phyloP scores from a whole-genome alignment of 2,888 invertebrate genomes.

The Orgyia antiqua region DNA sequence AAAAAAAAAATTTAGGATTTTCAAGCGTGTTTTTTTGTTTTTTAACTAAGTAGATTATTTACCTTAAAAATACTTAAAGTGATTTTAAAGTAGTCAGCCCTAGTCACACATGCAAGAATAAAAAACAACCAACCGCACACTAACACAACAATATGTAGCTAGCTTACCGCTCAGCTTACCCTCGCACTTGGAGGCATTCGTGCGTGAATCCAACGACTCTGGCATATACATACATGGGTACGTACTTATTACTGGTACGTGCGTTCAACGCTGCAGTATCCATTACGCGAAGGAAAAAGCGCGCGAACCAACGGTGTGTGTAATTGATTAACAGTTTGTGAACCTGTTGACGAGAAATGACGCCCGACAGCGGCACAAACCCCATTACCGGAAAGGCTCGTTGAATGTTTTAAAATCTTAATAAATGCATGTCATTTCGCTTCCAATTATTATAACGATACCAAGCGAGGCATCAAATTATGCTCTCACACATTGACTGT shows the following conservation, averaged over 20 bases:
- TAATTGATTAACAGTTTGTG: constrained; percentile 73
- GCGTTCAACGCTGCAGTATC: constrained; percentile 50
- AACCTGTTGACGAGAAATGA: constrained; percentile 44
- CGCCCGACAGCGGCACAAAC: constrained; percentile 26
- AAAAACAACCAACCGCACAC: constrained; percentile 46
- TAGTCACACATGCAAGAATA: constrained; percentile 35
- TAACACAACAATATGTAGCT: constrained; percentile 33
- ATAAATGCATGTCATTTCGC: constrained; percentile 44
- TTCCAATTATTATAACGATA: constrained; percentile 29
- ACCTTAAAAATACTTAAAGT: too few species aligned
- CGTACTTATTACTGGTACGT: constrained; percentile 52
- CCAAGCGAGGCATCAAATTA: constrained; percentile 30
- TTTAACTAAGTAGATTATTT: too few species aligned
- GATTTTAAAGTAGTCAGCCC: too few species aligned
- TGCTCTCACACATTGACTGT: constrained; percentile 16
- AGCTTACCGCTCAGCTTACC: constrained; percentile 33
- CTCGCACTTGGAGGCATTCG: constrained; percentile 60
- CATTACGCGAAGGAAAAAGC: constrained; percentile 68
- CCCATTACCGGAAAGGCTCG: constrained; percentile 24
- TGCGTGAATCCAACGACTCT: constrained; percentile 55
- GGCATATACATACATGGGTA: constrained; percentile 29
- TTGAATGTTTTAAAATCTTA: constrained; percentile 45
- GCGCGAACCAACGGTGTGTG: constrained; percentile 60
- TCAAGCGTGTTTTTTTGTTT: too few species aligned
- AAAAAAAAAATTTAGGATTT: too few species aligned